Conservation (phyloP, 2,888 invertebrate species). For the Stenichneumon culpator region DNA sequence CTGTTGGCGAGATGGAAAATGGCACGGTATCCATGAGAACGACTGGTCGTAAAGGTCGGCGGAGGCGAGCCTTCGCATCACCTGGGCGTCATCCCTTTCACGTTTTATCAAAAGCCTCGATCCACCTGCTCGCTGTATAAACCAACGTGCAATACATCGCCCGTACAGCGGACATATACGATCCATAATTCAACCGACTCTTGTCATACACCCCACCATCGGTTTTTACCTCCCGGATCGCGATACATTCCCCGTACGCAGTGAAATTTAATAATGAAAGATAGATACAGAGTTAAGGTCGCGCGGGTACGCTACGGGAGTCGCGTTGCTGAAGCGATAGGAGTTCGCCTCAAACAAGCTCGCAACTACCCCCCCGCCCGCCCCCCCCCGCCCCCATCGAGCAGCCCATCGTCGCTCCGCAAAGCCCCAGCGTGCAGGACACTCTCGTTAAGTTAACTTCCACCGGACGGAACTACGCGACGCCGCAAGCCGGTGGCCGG, state of each 20-base stretch:
- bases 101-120: conserved; percentile 47
- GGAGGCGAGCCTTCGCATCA: conserved; percentile 31
- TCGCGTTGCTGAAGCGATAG: background rate
- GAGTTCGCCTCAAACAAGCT: background rate
- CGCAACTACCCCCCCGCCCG: background rate
- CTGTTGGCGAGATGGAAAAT: conserved; percentile 15
- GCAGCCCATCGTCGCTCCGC: background rate
- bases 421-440: background rate
- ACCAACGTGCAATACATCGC: background rate
- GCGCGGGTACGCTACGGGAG: background rate
- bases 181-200: conserved; percentile 15
- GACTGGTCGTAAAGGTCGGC: conserved; percentile 6
- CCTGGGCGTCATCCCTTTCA: conserved; percentile 28
- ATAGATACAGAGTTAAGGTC: background rate
- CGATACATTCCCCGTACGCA: background rate
- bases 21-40: conserved; percentile 15
- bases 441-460: conserved; percentile 37
- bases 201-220: background rate
- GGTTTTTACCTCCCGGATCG: background rate
- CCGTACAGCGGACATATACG: background rate
- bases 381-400: background rate
- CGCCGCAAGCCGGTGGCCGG: conserved; percentile 2
- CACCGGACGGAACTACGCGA: conserved; percentile 2
- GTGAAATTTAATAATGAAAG: background rate
- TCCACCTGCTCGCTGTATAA: conserved; percentile 31